A percentile compares a stretch with the other conserved stretches of the same genome.
phyloP scores from a whole-genome alignment of 2,797 vertebrate species.

The Pogonophryne albipinna region DNA sequence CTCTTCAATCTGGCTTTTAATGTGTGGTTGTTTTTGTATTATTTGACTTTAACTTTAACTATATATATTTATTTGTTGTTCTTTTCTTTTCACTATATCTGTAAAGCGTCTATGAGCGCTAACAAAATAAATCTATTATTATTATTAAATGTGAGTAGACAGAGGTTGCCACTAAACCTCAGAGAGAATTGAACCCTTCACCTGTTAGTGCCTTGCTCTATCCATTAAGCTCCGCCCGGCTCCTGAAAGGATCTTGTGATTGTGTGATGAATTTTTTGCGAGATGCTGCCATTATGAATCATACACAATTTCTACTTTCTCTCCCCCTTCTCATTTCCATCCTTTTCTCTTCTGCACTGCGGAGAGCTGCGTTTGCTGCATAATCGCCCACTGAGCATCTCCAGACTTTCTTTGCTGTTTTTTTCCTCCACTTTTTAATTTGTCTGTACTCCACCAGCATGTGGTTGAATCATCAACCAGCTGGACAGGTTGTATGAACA shows the following conservation, averaged over 20 bases:
- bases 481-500: slow-evolving; percentile 30
- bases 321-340: slow-evolving; percentile 64
- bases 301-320: slow-evolving; percentile 45
- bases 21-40: too few species aligned
- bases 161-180: slow-evolving; percentile 2
- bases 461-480: slow-evolving; percentile 43
- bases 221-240: slow-evolving; percentile 8
- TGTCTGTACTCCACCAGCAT: slow-evolving; percentile 32
- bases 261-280: slow-evolving; percentile 45
- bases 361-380: slow-evolving; percentile 78
- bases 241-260: slow-evolving; percentile 7
- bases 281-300: slow-evolving; percentile 59
- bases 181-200: slow-evolving; percentile 34
- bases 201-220: slow-evolving; percentile 26
- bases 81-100: too few species aligned
- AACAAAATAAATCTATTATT: too few species aligned
- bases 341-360: slow-evolving; percentile 76
- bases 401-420: slow-evolving; percentile 57
- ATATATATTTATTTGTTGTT: too few species aligned
- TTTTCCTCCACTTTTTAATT: slow-evolving; percentile 46
- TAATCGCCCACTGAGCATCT: slow-evolving; percentile 77
- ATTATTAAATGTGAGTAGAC: not conserved
- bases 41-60: too few species aligned
- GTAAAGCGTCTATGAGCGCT: too few species aligned
- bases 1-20: too few species aligned